Evolutionary conservation across 2,797 vertebrate species (phyloP), one percentile per base, ranked within the genome.

Genomic region (Channallabes apus): DNA sequence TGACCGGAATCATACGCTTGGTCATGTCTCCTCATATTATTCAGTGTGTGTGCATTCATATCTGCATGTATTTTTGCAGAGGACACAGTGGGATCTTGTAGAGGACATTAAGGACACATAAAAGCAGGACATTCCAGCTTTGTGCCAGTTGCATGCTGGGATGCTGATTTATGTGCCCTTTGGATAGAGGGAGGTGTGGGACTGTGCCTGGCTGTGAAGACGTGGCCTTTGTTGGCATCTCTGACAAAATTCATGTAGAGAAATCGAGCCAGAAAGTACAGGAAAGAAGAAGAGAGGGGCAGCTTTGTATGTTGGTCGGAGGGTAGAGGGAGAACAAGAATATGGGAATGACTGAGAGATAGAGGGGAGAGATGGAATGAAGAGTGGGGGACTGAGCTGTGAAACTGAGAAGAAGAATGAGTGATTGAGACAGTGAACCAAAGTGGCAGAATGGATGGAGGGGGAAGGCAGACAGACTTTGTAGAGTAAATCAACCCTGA

Each of bases 401-500:
- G 91, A 93, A 93, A 91, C 89, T 86, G 86, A 92, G 91, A 92
- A 38, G 72, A 82, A 38, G 67, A 82, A 89, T 91, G 92, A 94
- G 88, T 91, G 91, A 93, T 92, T 90, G 91, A 90, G 89, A 90
- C 90, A 83, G 38, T 88, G 90, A 89, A 89, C 91, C 87, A 82
- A 90, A 87, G 88, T 88, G 89, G 89, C 86, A 89, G 86, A 51
- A 81, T 81, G 46, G 82, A 32, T 62, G 68, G 24, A n/a, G 75
- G 51, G 14, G 62, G 65, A 69, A 82, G 89, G 91, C 88, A 90
- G 83, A 82, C 76, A 86, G 80, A 90, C 89, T 90, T 90, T 88
- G 89, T 89, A 80, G 89, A 92, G 91, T 91, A 93, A 94, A 94
- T 92, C 91, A 92, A 88, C 90, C 90, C 87, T 89, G 87, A 87